Percentiles rank a stretch among this genome's conserved stretches.
phyloP scores from a whole-genome alignment of 2,113 vertebrate genomes.

The Tychaedon coryphoeus region DNA sequence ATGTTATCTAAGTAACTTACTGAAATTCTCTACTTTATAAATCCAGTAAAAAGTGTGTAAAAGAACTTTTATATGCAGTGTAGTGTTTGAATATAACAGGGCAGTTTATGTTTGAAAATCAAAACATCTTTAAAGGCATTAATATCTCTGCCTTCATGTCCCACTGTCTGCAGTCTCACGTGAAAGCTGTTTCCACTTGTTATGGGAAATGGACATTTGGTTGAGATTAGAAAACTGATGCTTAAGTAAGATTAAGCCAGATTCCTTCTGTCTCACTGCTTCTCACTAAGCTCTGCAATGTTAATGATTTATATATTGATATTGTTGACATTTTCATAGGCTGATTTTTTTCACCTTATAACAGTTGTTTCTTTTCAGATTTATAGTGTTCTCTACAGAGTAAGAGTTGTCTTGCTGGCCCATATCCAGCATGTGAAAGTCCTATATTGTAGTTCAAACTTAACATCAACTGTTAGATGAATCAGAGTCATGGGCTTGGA shows the following conservation, averaged over 20 bases:
- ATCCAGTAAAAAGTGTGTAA: neutral
- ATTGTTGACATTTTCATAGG: neutral
- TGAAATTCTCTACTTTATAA: neutral
- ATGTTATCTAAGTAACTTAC: neutral
- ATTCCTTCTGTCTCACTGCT: neutral
- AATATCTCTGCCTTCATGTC: neutral
- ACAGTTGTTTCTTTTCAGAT: conserved; percentile 15
- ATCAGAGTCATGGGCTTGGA: conserved; percentile 13
- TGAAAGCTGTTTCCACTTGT: neutral
- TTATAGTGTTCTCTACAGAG: neutral
- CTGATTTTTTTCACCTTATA: neutral
- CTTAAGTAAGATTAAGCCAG: neutral
- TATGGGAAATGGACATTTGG: neutral
- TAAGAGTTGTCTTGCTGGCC: neutral
- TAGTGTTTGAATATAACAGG: neutral
- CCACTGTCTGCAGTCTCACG: neutral
- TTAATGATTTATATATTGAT: conserved; percentile 13
- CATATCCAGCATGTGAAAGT: neutral
- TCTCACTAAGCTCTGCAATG: neutral
- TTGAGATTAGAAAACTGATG: neutral
- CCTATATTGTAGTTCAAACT: neutral
- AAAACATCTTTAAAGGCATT: neutral
- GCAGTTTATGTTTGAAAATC: neutral
- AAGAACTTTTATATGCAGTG: neutral
- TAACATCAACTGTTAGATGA: neutral